These are phyloP conservation scores for Amphiura filiformis DNA, from an alignment of 35 echinoderm and acorn worm species.

Conservation along the genomic window DNA sequence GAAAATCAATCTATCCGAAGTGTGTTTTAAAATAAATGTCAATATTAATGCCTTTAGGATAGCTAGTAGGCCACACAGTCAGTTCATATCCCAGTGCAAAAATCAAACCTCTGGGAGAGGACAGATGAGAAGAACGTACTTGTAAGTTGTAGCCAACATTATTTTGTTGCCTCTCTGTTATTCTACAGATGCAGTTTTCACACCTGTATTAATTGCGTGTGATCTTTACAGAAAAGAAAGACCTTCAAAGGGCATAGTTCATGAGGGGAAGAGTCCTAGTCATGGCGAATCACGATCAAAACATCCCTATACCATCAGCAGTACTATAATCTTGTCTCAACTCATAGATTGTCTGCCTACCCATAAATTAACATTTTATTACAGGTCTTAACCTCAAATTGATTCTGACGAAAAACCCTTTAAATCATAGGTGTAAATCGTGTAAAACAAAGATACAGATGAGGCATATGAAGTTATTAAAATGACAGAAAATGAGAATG, in stretches of 20 bases:
- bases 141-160: too few relatives aligned
- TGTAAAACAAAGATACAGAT: not conserved
- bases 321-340: not conserved
- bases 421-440: not conserved
- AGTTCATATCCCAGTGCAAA: too few relatives aligned
- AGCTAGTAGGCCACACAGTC: too few relatives aligned
- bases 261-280: not conserved
- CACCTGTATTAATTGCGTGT: conserved; percentile 14
- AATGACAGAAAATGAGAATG: not conserved
- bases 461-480: not conserved
- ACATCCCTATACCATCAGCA: not conserved
- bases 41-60: too few relatives aligned
- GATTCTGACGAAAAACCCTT: not conserved
- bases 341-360: not conserved
- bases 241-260: not conserved
- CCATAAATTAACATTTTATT: not conserved
- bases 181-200: not conserved
- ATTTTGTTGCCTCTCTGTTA: not conserved
- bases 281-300: not conserved
- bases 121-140: too few relatives aligned
- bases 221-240: not conserved
- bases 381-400: not conserved
- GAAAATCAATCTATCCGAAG: too few relatives aligned
- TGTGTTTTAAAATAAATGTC: too few relatives aligned
- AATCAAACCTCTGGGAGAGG: too few relatives aligned